Evolutionary conservation across 1,140 invertebrate genomes (phyloP).

Genomic region (Papilio machaon): DNA sequence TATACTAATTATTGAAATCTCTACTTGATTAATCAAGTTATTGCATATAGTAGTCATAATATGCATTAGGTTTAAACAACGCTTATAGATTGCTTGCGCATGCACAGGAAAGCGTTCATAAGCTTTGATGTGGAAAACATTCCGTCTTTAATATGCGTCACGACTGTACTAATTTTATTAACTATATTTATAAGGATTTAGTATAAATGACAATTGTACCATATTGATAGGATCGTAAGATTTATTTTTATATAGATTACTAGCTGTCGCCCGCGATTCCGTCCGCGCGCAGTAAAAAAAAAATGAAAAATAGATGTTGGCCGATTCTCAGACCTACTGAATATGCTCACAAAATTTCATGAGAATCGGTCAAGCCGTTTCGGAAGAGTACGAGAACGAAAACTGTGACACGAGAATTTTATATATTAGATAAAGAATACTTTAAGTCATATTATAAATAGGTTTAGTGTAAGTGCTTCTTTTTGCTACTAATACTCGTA

Average conservation of each 20-base stretch:
- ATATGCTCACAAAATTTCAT: no score
- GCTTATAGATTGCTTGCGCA: not conserved
- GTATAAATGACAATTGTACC: not conserved
- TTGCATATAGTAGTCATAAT: not conserved
- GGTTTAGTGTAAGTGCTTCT: no score
- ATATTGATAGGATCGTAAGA: not conserved
- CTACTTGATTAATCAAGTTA: not conserved
- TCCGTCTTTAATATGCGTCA: slow-evolving; percentile 4
- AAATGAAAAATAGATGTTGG: no score
- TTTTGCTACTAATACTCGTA: no score
- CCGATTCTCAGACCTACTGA: no score
- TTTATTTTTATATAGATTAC: not conserved
- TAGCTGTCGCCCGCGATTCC: no score
- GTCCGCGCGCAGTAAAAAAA: no score
- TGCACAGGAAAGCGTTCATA: slow-evolving; percentile 7
- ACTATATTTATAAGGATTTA: not conserved
- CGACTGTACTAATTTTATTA: not conserved
- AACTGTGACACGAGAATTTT: no score
- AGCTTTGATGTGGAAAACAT: slow-evolving; percentile 19
- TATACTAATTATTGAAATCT: not conserved
- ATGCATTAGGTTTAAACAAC: not conserved
- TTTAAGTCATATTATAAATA: no score
- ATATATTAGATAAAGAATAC: no score
- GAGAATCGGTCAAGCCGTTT: no score
- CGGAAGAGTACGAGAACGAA: no score